phyloP scores from a whole-genome alignment of 1,140 invertebrate genomes.

The Varroa destructor region DNA sequence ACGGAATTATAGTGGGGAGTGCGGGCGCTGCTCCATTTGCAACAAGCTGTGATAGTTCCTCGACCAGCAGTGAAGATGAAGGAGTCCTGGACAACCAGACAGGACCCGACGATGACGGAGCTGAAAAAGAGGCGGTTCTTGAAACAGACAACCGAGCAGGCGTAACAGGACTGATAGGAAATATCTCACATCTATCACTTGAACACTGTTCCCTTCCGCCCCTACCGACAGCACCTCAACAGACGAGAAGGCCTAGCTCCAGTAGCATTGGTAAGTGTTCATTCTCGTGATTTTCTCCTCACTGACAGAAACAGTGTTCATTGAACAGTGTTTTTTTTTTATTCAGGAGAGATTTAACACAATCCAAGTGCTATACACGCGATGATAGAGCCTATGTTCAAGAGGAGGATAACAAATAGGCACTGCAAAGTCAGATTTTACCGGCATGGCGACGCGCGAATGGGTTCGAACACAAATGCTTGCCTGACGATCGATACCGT shows the following conservation, averaged over 20 bases:
- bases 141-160: background rate
- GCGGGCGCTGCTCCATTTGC: constrained; percentile 1
- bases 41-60: constrained; percentile 23
- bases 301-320: background rate
- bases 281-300: background rate
- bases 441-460: too few relatives aligned
- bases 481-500: too few relatives aligned
- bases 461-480: too few relatives aligned
- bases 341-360: background rate
- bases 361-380: background rate
- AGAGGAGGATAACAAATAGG: too few relatives aligned
- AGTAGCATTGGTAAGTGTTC: constrained; percentile 16
- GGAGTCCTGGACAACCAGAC: background rate
- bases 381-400: too few relatives aligned
- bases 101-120: background rate
- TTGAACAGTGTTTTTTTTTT: background rate
- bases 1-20: too few relatives aligned
- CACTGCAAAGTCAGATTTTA: too few relatives aligned
- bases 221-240: too few relatives aligned
- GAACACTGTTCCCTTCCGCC: background rate
- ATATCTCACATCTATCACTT: constrained; percentile 15
- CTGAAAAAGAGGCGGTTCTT: background rate
- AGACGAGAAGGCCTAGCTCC: constrained; percentile 7
- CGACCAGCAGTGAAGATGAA: constrained; percentile 6
- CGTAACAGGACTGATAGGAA: background rate